Percentiles rank a stretch among this genome's conserved stretches.
Evolutionary conservation across 2,797 vertebrate species (phyloP).

Genomic region (Sebastes reedi): DNA sequence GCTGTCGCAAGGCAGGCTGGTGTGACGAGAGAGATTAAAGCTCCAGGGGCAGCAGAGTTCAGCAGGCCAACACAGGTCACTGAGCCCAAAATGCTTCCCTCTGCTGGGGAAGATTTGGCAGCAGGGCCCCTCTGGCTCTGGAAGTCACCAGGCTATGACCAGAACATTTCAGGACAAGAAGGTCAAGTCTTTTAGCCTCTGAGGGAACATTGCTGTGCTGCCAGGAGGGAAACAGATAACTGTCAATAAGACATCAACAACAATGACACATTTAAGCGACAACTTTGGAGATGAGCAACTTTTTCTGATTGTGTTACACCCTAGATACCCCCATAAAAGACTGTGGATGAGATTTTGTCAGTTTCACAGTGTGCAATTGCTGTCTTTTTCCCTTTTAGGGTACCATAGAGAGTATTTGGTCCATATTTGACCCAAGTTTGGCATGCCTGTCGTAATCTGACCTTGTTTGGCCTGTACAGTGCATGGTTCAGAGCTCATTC

Average conservation of each 20-base stretch:
- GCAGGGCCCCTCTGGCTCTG: not conserved
- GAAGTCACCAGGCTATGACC: slow-evolving; percentile 12
- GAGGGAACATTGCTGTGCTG: not conserved
- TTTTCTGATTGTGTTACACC: not conserved
- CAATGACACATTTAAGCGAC: not conserved
- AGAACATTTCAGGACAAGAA: not conserved
- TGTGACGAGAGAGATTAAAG: slow-evolving; percentile 45
- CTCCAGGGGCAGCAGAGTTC: slow-evolving; percentile 40
- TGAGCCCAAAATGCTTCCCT: slow-evolving; percentile 30
- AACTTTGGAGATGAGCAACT: not conserved
- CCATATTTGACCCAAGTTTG: not conserved
- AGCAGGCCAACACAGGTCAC: slow-evolving; percentile 48
- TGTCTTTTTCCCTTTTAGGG: not conserved
- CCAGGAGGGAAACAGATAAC: not conserved
- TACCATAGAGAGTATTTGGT: not conserved
- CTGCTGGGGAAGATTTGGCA: slow-evolving; percentile 38
- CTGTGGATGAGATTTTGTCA: not conserved
- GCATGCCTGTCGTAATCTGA: not conserved
- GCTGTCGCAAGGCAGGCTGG: not conserved
- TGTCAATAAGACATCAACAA: not conserved
- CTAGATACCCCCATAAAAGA: not conserved
- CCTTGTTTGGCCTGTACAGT: not conserved
- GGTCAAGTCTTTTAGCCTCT: slow-evolving; percentile 35
- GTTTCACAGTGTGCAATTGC: not conserved
- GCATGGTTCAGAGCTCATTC: not conserved